Base-by-base conservation (phyloP, 2,797 vertebrate species). In the Eulemur rubriventer region DNA sequence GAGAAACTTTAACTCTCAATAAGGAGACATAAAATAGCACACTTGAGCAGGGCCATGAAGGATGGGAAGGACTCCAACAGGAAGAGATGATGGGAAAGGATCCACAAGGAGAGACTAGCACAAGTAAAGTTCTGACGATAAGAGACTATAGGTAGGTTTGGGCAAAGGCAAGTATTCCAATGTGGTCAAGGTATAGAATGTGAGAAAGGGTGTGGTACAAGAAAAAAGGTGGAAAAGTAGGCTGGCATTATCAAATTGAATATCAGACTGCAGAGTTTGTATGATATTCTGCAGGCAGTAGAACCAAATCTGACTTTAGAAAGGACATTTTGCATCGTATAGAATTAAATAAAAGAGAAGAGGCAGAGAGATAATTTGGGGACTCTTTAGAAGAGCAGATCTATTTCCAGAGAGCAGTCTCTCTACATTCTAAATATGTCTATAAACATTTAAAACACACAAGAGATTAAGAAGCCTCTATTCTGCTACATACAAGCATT, bases 341-440 rank as follows among this genome's bases (percentile, higher is more conserved):
- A 76, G 55, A 86, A 96, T 72, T 80, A 94, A 96, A 69, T 76
- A 67, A 70, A 86, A 81, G 52, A 76, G 22, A 89, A 90, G 35
- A 69, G 33, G 33, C 50, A 78, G 52, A 55, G 30, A 76, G 43
- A 86, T 65, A 55, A 89, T 35, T 63, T 86, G 72, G 50, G 46
- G 38, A 70, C 38, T 57, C 14, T 50, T 88, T 81, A 76, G 38
- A 82, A 13, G 22, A 92, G 26, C 16, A 65, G 43, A 52, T 91
- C 76, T 93, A 65, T 73, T 73, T 75, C 50, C 4, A 84, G 41
- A 46, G 6, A 33, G 81, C 48, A 59, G n/a, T 76, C 63, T 87
- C 38, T 92, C 48, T 78, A 82, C 6, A 30, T 41, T 73, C 59
- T 73, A 78, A 90, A 83, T 70, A 72, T 67, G 48, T 85, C 63